Base-by-base conservation (phyloP, 2,797 vertebrate species). In the Xiphophorus birchmanni region DNA sequence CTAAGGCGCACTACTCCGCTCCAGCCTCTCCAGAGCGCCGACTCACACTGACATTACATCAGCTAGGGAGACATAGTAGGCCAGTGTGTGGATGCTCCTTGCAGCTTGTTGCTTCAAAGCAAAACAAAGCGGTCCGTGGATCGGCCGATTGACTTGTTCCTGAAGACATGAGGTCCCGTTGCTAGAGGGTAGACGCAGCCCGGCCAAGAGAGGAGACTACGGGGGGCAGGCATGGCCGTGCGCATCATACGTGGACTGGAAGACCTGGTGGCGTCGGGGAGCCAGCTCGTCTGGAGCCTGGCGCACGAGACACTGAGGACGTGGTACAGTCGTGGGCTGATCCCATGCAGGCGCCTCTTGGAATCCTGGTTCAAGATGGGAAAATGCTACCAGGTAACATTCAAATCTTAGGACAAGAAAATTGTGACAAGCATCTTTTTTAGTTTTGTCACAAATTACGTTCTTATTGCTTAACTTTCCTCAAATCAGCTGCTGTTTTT, bases 301-400 rank as follows among this genome's bases (percentile, higher is more conserved):
- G 95, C 97, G 0, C 96, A 97, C 83, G 95, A 97, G 63, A 96
- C 96, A 73, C 89, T 98, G 88, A 95, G 97, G 89, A 95, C 97
- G 40, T 99, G 98, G 97, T 98, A 96, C 89, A 91, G 93, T 0
- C 95, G 94, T 35, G 94, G 97, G 84, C 88, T 97, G 87, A 93
- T 96, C 87, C 97, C 97, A 5, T 98, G 97, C 86, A 96, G 97
- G 74, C 96, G 96, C 92, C 91, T 97, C 76, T 93, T 99, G 83
- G 95, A 97, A 86, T 94, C 96, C 0, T 98, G 97, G 97, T 96
- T 97, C 71, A 96, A 94, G 84, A 95, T 97, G 83, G 96, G 96
- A 72, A 96, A 97, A 21, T 95, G 97, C 91, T 98, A 98, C 93
- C 97, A 99, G 98, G 98, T 99, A 97, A 52, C 21, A 90, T 73